Base-by-base conservation (phyloP, 37 sponge, comb jelly and placozoan genomes). In the Geodia barretti region DNA sequence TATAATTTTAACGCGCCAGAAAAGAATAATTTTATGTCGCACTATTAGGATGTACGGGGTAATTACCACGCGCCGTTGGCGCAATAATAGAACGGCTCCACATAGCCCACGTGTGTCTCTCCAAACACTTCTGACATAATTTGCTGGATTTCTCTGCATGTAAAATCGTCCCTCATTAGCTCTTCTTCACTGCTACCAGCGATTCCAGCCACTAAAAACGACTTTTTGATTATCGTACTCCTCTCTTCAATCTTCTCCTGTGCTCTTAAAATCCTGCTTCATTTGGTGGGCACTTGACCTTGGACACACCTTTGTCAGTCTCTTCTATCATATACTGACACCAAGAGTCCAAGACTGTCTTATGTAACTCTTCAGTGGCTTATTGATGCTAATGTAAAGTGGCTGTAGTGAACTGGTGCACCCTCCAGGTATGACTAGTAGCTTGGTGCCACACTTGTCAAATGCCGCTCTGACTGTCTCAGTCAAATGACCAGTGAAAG, bases 361-460 rank as follows among this genome's bases (percentile, higher is more conserved):
- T 0, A 79, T 11, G 32, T 30, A 8, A 25, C 37, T 4, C 41
- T 85, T 85, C 5, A 78, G 26, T 5, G 86, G 86, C 39, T 62
- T 77, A 38, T 85, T 85, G 64, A 76, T 40, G 60, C 71, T 70
- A 25, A 85, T 79, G 62, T 85, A 64, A 4, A 78, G 64, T 39
- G 86, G 86, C 74, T 78, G 86, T 2, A 85, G 25, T 63, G 66
- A 40, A 23, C 66, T 72, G n/a, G 83, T 83, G 60, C 84, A 84
- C 9, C 84, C 71, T 31, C 79, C 79, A 59, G 78, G 79, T 23
- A 85, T 85, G 5, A 85, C 86, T 21, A 85, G 30, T 23, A 75
- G 26, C 33, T 62, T 69, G 1, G 76, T 70, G 26, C 59, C 70
- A 8, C 20, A 41, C 3, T 61, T 9, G 21, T n/a, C 8, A 32